A percentile compares a stretch with the other conserved stretches of the same genome.
Conservation (phyloP, 1,140 invertebrate genomes). For the Caerostris extrusa region DNA sequence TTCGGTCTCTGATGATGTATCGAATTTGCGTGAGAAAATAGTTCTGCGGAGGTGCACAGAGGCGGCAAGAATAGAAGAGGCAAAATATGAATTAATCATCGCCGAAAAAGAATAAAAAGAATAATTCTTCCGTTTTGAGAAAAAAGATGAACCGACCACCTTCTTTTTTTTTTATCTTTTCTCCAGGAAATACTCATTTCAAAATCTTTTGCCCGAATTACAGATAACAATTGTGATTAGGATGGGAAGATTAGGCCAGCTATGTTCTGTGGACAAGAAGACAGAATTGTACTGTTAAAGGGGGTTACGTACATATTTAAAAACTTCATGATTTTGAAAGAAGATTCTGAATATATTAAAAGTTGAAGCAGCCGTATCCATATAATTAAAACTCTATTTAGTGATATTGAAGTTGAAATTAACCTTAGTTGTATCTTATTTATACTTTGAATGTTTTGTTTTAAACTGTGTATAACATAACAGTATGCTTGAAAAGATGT, state of each 20-base stretch:
- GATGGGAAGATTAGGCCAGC: not conserved
- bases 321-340: not conserved
- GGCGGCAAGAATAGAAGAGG: not conserved
- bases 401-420: too few species aligned
- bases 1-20: not conserved
- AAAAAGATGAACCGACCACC: not conserved
- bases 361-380: too few species aligned
- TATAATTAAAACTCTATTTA: too few species aligned
- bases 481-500: too few species aligned
- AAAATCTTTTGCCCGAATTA: slow-evolving; percentile 34
- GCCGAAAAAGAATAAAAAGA: not conserved
- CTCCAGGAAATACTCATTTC: slow-evolving; percentile 29
- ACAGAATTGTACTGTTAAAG: not conserved
- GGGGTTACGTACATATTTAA: not conserved
- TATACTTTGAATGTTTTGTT: too few species aligned
- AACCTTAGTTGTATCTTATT: too few species aligned
- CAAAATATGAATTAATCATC: slow-evolving; percentile 62
- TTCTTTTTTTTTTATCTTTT: not conserved
- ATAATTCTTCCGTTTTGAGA: not conserved
- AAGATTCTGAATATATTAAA: not conserved
- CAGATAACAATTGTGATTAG: slow-evolving; percentile 54
- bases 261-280: not conserved
- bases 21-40: slow-evolving; percentile 39
- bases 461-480: too few species aligned
- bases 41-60: not conserved